phyloP scores from a whole-genome alignment of 2,888 invertebrate species.

The Philaethria dido region DNA sequence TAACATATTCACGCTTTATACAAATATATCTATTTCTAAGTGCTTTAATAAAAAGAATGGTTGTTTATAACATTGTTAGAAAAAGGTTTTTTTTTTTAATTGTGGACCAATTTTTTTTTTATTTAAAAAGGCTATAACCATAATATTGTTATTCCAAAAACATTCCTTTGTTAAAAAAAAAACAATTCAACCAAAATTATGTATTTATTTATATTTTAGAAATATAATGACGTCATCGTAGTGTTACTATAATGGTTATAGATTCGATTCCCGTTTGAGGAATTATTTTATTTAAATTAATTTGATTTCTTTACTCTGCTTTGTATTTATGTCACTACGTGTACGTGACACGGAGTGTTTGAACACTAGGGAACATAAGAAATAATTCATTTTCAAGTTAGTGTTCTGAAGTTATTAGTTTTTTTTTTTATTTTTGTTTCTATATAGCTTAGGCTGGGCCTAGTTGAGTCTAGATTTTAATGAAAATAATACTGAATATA shows the following conservation, averaged over 20 bases:
- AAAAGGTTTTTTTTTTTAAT: neutral
- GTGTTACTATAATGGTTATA: neutral
- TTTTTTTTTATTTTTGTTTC: neutral
- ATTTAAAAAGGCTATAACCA: neutral
- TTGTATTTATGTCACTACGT: too few species aligned
- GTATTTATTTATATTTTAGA: neutral
- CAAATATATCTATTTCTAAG: neutral
- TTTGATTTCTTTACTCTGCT: too few species aligned
- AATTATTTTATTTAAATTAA: too few species aligned
- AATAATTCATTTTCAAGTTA: too few species aligned
- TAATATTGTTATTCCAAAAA: constrained; percentile 5
- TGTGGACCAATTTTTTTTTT: constrained; percentile 7
- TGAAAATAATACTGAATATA: constrained; percentile 4
- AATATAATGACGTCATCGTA: too few species aligned
- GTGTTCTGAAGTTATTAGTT: neutral
- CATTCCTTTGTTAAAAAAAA: neutral
- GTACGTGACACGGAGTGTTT: too few species aligned
- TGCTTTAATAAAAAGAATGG: constrained; percentile 22
- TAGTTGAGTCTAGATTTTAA: constrained; percentile 4
- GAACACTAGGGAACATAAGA: too few species aligned
- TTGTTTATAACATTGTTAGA: constrained; percentile 4
- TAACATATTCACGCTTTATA: neutral
- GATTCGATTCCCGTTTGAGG: neutral
- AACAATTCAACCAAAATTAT: constrained; percentile 19
- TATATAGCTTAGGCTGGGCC: constrained; percentile 7